phyloP scores from a whole-genome alignment of 2,797 vertebrate species.

The Centroberyx gerrardi region DNA sequence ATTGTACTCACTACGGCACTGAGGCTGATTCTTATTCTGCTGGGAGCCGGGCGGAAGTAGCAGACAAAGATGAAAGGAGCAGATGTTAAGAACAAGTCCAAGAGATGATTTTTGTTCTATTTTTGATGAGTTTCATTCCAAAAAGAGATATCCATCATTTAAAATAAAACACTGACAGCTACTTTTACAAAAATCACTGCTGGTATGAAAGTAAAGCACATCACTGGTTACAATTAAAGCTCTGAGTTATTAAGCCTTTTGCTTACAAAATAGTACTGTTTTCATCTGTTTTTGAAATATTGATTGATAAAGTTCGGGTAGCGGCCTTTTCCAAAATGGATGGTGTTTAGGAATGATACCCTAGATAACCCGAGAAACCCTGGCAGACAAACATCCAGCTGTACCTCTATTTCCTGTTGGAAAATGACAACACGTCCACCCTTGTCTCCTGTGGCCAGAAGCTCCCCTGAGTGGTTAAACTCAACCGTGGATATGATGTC shows the following conservation, averaged over 20 bases:
- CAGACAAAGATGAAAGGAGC: slow-evolving; percentile 4
- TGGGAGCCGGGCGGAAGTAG: background rate
- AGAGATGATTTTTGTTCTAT: background rate
- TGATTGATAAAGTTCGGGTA: background rate
- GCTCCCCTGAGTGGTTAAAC: slow-evolving; percentile 99
- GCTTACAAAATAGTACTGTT: background rate
- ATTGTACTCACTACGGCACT: slow-evolving; percentile 97
- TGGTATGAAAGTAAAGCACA: background rate
- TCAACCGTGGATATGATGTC: slow-evolving; percentile 99
- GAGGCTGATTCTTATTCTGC: slow-evolving; percentile 95
- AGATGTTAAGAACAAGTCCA: background rate
- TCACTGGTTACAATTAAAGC: background rate
- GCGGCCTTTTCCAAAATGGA: slow-evolving; percentile 8
- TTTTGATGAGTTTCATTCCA: background rate
- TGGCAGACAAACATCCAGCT: slow-evolving; percentile 21
- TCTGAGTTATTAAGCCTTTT: background rate
- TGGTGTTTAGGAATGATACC: slow-evolving; percentile 15
- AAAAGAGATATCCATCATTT: background rate
- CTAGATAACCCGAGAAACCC: no score
- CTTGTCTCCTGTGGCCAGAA: slow-evolving; percentile 98
- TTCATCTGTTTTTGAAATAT: no score
- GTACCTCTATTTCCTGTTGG: slow-evolving; percentile 89
- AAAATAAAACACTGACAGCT: background rate
- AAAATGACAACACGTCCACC: slow-evolving; percentile 99
- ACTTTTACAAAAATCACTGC: background rate